Evolutionary conservation across 2,888 invertebrate genomes (phyloP).

Genomic region (Arrhopalites spinosus): DNA sequence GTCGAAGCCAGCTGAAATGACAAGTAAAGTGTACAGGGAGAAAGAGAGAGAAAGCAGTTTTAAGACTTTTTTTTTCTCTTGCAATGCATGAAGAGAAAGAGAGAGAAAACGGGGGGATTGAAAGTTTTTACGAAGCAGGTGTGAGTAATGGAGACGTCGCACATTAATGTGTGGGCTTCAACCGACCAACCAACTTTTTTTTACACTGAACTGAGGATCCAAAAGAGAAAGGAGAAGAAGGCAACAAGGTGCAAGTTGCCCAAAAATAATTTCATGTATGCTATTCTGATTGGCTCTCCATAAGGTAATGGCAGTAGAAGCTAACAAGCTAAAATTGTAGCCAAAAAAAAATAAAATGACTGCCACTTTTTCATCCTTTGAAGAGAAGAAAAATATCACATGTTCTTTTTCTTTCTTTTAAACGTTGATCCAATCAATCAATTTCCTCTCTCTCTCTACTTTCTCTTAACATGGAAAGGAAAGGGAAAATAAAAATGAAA

Average conservation of each 20-base stretch:
- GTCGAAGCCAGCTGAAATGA: no score
- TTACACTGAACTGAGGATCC: not conserved
- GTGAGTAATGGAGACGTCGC: slow-evolving; percentile 39
- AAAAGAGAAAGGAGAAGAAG: not conserved
- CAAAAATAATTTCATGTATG: no score
- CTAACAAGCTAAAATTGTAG: no score
- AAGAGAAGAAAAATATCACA: no score
- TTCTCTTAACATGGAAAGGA: no score
- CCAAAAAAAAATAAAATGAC: no score
- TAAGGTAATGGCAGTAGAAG: not conserved
- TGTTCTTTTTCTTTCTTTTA: no score
- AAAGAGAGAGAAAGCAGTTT: not conserved
- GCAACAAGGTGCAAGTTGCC: slow-evolving; percentile 1
- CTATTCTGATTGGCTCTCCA: not conserved
- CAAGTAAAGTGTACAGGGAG: no score
- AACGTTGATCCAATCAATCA: no score
- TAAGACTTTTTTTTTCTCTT: not conserved
- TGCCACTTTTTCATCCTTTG: no score
- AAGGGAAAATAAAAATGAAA: no score
- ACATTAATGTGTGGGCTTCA: slow-evolving; percentile 28
- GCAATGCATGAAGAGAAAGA: slow-evolving; percentile 10
- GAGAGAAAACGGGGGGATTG: slow-evolving; percentile 4
- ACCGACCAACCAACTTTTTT: not conserved
- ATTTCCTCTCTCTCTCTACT: no score
- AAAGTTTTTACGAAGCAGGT: slow-evolving; percentile 16